Evolutionary conservation across 2,797 vertebrate species (phyloP).

Genomic region (Okamejei kenojei): DNA sequence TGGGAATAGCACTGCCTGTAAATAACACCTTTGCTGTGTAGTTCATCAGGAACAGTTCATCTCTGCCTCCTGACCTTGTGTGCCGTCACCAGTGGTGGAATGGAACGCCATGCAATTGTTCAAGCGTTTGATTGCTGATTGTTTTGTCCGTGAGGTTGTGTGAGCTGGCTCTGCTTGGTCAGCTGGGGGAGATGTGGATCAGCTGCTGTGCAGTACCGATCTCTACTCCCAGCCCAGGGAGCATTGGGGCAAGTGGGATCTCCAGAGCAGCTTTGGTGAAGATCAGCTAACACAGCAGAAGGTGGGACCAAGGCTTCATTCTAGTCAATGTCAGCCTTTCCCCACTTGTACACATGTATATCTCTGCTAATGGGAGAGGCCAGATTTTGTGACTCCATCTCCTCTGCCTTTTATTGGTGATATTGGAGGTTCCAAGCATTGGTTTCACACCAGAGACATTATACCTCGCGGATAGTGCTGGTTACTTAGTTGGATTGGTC

Average conservation of each 20-base stretch:
- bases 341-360: background rate
- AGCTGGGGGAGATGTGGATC: background rate
- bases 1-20: background rate
- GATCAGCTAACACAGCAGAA: background rate
- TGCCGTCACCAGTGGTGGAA: background rate
- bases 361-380: background rate
- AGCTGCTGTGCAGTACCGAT: background rate
- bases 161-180: background rate
- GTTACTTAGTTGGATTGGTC: constrained; percentile 12
- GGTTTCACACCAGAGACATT: background rate
- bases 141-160: background rate
- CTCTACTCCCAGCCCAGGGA: background rate
- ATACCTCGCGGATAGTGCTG: constrained; percentile 1
- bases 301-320: background rate
- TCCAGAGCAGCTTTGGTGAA: background rate
- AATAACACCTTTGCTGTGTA: background rate
- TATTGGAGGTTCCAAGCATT: background rate
- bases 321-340: background rate
- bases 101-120: background rate
- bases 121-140: background rate
- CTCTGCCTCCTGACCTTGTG: background rate
- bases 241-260: background rate
- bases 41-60: background rate
- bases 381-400: background rate
- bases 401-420: background rate